A percentile compares a stretch with the other conserved stretches of the same genome.
These are phyloP conservation scores for Microcaecilia unicolor DNA, from an alignment of 2,797 vertebrate genomes.

Conservation along the genomic window DNA sequence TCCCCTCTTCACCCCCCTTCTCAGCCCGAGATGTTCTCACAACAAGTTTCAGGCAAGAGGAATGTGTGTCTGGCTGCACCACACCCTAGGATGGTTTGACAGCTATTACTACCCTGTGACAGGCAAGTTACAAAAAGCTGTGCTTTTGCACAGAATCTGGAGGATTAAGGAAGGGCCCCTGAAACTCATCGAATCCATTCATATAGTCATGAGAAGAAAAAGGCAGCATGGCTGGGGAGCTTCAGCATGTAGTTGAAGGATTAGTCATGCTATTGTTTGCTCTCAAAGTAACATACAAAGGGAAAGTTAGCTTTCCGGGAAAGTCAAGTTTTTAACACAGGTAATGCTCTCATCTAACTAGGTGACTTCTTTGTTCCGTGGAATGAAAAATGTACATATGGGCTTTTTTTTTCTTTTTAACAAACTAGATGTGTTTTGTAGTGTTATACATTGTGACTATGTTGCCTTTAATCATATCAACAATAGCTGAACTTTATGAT, in stretches of 20 bases:
- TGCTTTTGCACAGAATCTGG: conserved; percentile 8
- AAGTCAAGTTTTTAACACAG: conserved; percentile 3
- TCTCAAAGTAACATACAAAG: conserved; percentile 27
- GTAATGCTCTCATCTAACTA: conserved; percentile 2
- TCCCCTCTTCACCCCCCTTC: no score
- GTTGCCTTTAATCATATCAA: conserved; percentile 22
- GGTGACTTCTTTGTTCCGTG: conserved; percentile 10
- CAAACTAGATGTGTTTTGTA: conserved; percentile 10
- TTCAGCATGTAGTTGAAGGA: no score
- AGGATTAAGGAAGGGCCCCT: no score
- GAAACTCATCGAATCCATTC: no score
- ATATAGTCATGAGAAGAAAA: no score
- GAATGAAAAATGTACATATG: conserved; percentile 22
- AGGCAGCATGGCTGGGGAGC: no score
- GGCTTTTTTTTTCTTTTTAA: conserved; percentile 6
- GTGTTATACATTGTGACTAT: conserved; percentile 2
- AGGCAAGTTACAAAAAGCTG: conserved; percentile 18
- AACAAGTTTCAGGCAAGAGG: no score
- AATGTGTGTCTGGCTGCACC: not conserved
- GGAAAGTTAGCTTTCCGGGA: conserved; percentile 15
- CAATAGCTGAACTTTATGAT: conserved; percentile 26
- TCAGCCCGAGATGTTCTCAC: no score
- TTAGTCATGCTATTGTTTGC: conserved; percentile 26
- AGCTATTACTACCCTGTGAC: conserved; percentile 2
- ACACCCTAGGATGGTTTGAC: conserved; percentile 15